A percentile compares a stretch with the other conserved stretches of the same genome.
phyloP scores from a whole-genome alignment of 2,113 vertebrate species.

The Anoplopoma fimbria region DNA sequence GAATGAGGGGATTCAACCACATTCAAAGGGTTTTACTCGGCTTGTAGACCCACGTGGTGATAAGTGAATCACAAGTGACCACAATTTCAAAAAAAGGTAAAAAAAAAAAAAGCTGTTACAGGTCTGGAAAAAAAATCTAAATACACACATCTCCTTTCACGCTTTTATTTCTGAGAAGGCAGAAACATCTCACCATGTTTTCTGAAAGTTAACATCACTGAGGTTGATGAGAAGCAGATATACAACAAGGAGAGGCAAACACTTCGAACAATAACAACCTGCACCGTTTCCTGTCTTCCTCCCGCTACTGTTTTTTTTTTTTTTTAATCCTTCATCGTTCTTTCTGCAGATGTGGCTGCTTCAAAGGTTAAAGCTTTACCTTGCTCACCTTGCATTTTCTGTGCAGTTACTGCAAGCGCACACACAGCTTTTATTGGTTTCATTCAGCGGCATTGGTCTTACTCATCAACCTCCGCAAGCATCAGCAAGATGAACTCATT shows the following conservation, averaged over 20 bases:
- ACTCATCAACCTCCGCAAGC: conserved; percentile 20
- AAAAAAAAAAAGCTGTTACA: not conserved
- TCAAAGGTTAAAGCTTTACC: conserved; percentile 49
- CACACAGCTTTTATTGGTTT: conserved; percentile 42
- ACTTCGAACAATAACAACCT: conserved; percentile 46
- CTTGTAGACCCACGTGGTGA: not conserved
- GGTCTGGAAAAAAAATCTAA: too few species aligned
- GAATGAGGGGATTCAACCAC: conserved; percentile 59
- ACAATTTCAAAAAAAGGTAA: not conserved
- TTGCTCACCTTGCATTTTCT: conserved; percentile 67
- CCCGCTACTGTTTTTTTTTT: not conserved
- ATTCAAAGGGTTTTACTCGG: not conserved
- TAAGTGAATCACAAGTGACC: not conserved
- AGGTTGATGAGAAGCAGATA: not conserved
- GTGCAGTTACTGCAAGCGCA: conserved; percentile 35
- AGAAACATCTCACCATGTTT: not conserved
- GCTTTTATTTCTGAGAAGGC: conserved; percentile 20
- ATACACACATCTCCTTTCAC: not conserved
- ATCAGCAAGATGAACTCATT: not conserved
- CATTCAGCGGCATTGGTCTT: conserved; percentile 5
- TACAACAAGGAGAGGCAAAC: conserved; percentile 1
- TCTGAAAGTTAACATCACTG: not conserved
- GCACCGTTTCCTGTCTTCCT: conserved; percentile 65
- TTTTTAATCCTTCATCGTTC: not conserved
- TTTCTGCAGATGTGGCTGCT: conserved; percentile 55